Evolutionary conservation across 1,140 invertebrate species (phyloP), one percentile per base, ranked within the genome.

Genomic region (Drosophila sulfurigaster): DNA sequence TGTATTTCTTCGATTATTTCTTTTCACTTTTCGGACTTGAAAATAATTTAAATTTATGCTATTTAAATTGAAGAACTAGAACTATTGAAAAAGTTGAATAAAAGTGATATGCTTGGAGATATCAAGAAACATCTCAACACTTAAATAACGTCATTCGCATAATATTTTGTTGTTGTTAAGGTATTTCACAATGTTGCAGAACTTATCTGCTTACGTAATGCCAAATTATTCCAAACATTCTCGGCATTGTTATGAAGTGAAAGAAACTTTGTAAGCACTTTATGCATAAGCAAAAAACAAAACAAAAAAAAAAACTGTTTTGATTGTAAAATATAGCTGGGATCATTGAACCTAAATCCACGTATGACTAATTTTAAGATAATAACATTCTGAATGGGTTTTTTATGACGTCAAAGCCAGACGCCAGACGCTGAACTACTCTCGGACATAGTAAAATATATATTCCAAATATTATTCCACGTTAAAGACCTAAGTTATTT

Each of bases 301-400:
- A 30, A 32, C 1, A 8, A 16, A 30, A 32, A 32, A 32, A 8
- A 62, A 54, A 43, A 54, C 20, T 11, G 10, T 7, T 46, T 60
- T 48, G 11, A 16, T 60, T 60, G 11, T 16, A 56, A 20, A 56
- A 28, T 20, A 41, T 65, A n/a, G 10, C 3, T 20, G 28, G 25
- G 51, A 13, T 45, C 64, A 46, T 46, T 66, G 64, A 66, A 66
- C 64, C 35, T 45, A 13, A 7, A 3, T 32, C 7, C 8, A 38
- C 35, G 35, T 38, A 51, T 52, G 48, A 41, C 60, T 64, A 52
- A 32, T 57, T 25, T 54, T n/a, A 13, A 54, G 51, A 15, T 13
- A 54, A 15, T 35, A 32, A 46, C 1, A 5, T 11, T n/a, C 41
- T 43, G 41, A 49, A 35, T 60, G 25, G 20, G 5, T 13, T 60